These are phyloP conservation scores for Hippocampus zosterae DNA, from an alignment of 2,113 vertebrate genomes.

Conservation along the genomic window DNA sequence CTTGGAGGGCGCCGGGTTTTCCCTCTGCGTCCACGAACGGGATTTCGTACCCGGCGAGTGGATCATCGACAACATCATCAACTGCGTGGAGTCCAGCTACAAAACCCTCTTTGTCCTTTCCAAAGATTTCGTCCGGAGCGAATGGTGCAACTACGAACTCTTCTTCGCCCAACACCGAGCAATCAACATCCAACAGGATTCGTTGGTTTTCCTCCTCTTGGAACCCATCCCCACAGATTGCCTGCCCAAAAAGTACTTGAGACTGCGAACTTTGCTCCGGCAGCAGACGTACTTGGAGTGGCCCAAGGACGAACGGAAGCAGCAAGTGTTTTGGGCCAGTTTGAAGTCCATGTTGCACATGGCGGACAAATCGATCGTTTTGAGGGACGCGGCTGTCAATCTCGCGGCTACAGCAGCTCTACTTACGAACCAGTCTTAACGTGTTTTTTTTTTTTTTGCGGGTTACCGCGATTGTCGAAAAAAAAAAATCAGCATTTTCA, in stretches of 20 bases:
- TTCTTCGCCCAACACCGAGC: constrained; percentile 68
- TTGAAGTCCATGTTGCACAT: constrained; percentile 59
- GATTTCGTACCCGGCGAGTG: constrained; percentile 68
- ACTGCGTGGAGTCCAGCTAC: constrained; percentile 64
- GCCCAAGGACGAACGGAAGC: constrained; percentile 79
- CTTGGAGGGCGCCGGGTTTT: constrained; percentile 52
- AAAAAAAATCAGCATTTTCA: not conserved
- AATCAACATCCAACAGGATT: constrained; percentile 53
- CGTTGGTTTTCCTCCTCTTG: constrained; percentile 63
- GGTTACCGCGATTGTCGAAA: not conserved
- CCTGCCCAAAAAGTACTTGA: constrained; percentile 62
- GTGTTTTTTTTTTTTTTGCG: no score
- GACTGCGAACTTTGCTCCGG: constrained; percentile 56
- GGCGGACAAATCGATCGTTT: constrained; percentile 57
- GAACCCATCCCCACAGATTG: constrained; percentile 64
- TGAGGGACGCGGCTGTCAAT: constrained; percentile 40
- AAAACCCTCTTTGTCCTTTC: constrained; percentile 70
- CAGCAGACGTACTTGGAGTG: constrained; percentile 81
- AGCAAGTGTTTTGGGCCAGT: constrained; percentile 80
- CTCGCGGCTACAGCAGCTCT: constrained; percentile 37
- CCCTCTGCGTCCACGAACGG: constrained; percentile 64
- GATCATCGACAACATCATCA: constrained; percentile 71
- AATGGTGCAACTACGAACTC: constrained; percentile 72
- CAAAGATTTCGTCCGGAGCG: constrained; percentile 60
- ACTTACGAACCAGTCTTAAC: constrained; percentile 2